A percentile compares a stretch with the other conserved stretches of the same genome.
Evolutionary conservation across 2,797 vertebrate species (phyloP).

Genomic region (Enteromius thamalakanensis): DNA sequence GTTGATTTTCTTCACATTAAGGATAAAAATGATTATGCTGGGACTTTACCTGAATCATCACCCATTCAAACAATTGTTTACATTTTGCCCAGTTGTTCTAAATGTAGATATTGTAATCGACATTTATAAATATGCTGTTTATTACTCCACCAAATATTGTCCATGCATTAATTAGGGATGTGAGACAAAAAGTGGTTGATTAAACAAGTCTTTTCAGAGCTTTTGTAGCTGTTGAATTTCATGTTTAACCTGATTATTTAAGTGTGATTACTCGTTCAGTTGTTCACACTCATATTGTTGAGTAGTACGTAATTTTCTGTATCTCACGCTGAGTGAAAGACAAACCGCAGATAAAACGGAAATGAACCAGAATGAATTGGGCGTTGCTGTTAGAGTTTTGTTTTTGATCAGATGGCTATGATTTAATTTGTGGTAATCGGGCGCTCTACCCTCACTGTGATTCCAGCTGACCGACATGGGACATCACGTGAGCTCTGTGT

Average conservation of each 20-base stretch:
- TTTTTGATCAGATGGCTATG: conserved; percentile 38
- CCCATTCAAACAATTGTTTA: neutral
- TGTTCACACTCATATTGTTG: neutral
- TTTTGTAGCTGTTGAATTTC: neutral
- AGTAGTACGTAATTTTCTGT: neutral
- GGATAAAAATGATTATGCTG: neutral
- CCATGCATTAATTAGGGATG: neutral
- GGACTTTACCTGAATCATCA: neutral
- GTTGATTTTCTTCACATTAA: neutral
- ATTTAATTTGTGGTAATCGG: conserved; percentile 8
- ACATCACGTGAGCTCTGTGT: conserved; percentile 18
- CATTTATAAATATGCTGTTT: neutral
- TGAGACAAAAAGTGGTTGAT: neutral
- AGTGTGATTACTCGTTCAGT: neutral
- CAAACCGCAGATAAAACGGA: conserved; percentile 6
- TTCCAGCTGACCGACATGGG: conserved; percentile 37
- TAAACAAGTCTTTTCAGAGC: neutral
- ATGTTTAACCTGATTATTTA: neutral
- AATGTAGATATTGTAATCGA: neutral
- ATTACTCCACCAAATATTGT: neutral
- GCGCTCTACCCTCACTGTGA: neutral
- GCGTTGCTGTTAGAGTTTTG: neutral
- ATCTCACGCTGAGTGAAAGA: neutral
- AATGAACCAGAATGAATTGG: neutral
- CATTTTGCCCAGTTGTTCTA: neutral